Conservation (phyloP, 2,113 vertebrate species). For the Zosterops hypoxanthus region DNA sequence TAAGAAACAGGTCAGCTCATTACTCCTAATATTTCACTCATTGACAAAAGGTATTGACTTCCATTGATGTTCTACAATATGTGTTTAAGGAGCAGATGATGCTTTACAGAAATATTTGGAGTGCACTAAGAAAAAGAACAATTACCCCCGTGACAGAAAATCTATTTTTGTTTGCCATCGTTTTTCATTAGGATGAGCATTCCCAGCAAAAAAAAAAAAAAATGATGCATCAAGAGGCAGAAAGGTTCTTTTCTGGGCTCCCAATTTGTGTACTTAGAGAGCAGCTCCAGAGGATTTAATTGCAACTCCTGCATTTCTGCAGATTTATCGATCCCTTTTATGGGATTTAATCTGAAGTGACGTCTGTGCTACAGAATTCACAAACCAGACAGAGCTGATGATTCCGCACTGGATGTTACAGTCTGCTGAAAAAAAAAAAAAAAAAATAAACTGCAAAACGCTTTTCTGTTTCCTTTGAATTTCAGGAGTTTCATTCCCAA, state of each 20-base stretch:
- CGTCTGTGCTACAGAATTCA: not conserved
- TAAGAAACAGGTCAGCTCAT: not conserved
- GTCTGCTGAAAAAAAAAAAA: not conserved
- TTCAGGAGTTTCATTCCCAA: fast-evolving
- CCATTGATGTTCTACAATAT: not conserved
- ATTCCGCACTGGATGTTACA: not conserved
- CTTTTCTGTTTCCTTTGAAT: not conserved
- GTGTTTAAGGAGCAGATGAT: constrained; percentile 45
- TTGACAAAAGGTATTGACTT: not conserved
- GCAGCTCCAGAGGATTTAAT: not conserved
- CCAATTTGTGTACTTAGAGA: not conserved
- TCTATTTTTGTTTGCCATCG: constrained; percentile 13
- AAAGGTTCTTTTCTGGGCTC: not conserved
- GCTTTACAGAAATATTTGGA: constrained; percentile 10
- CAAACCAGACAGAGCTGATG: not conserved
- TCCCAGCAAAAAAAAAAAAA: not conserved
- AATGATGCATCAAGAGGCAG: not conserved
- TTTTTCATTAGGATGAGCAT: not conserved
- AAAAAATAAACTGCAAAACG: not conserved
- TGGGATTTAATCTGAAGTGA: not conserved
- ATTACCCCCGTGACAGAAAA: constrained; percentile 29
- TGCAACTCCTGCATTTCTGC: not conserved
- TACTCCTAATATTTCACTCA: constrained; percentile 19
- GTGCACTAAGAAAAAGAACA: constrained; percentile 1
- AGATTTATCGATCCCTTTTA: not conserved